A percentile compares a stretch with the other conserved stretches of the same genome.
These are phyloP conservation scores for Macrophya alboannulata DNA, from an alignment of 2,888 invertebrate species.

Conservation along the genomic window DNA sequence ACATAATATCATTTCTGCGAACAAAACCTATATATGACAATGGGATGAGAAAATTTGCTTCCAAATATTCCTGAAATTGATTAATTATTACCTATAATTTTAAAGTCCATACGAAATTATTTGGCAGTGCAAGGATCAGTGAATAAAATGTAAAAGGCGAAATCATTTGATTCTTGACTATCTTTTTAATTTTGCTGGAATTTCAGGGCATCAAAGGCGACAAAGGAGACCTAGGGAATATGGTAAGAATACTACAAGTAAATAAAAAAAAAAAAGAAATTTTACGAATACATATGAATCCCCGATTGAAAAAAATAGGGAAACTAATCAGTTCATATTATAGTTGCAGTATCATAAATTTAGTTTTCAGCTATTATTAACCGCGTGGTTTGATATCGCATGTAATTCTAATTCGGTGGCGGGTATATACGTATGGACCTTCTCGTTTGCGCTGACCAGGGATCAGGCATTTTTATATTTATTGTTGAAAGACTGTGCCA, in stretches of 20 bases:
- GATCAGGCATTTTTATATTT: neutral
- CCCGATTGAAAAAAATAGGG: neutral
- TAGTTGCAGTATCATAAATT: neutral
- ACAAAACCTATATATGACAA: neutral
- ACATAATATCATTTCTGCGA: neutral
- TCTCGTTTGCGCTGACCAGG: neutral
- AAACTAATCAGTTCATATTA: slow-evolving; percentile 31
- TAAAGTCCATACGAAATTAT: neutral
- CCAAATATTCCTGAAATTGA: slow-evolving; percentile 60
- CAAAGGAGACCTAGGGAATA: slow-evolving; percentile 88
- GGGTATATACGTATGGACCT: slow-evolving; percentile 39
- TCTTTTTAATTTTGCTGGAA: slow-evolving; percentile 59
- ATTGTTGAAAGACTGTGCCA: neutral
- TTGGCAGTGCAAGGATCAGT: slow-evolving; percentile 64
- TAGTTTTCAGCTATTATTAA: slow-evolving; percentile 25
- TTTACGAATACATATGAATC: neutral
- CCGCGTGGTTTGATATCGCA: slow-evolving; percentile 35
- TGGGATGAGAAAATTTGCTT: slow-evolving; percentile 60
- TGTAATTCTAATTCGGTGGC: slow-evolving; percentile 27
- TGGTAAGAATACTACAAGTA: slow-evolving; percentile 83
- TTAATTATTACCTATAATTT: too few species aligned
- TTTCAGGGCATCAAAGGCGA: slow-evolving; percentile 89
- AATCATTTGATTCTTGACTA: slow-evolving; percentile 23
- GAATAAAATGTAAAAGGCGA: slow-evolving; percentile 41
- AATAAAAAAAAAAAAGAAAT: neutral